Conservation (phyloP, 35 echinoderm and acorn worm species). For the Heliocidaris erythrogramma region DNA sequence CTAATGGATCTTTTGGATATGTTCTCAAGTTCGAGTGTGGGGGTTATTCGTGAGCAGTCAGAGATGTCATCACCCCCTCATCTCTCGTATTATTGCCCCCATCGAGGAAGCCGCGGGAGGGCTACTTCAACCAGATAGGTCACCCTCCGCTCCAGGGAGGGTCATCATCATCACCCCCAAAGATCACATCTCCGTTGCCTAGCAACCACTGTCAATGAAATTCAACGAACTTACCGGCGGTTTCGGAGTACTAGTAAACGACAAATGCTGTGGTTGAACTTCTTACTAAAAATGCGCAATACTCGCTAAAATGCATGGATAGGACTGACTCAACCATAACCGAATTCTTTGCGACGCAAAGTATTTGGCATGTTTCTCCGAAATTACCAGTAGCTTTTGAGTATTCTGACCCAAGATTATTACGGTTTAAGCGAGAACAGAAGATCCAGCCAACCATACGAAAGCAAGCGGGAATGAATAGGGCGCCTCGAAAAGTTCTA, state of each 20-base stretch:
- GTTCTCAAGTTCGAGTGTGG: too few species aligned
- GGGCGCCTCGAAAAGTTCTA: background rate
- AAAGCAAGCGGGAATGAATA: background rate
- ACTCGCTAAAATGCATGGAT: background rate
- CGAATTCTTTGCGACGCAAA: background rate
- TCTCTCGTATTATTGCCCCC: background rate
- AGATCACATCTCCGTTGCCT: background rate
- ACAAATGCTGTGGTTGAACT: background rate
- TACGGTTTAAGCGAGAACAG: background rate
- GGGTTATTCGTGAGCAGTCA: background rate
- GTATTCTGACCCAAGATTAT: background rate
- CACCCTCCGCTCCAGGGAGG: background rate
- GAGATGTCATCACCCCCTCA: background rate
- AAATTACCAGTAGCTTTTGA: background rate
- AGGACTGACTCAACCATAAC: background rate
- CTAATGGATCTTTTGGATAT: background rate
- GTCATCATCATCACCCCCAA: background rate
- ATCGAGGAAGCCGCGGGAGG: background rate
- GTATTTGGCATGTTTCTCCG: background rate
- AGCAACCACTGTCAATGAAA: slow-evolving; percentile 4
- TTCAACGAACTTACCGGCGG: background rate
- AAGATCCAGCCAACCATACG: slow-evolving; percentile 1
- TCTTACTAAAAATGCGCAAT: background rate
- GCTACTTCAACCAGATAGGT: background rate
- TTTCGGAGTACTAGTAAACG: background rate